phyloP scores from a whole-genome alignment of 2,888 invertebrate species.

The Hydrotaea cyrtoneurina region DNA sequence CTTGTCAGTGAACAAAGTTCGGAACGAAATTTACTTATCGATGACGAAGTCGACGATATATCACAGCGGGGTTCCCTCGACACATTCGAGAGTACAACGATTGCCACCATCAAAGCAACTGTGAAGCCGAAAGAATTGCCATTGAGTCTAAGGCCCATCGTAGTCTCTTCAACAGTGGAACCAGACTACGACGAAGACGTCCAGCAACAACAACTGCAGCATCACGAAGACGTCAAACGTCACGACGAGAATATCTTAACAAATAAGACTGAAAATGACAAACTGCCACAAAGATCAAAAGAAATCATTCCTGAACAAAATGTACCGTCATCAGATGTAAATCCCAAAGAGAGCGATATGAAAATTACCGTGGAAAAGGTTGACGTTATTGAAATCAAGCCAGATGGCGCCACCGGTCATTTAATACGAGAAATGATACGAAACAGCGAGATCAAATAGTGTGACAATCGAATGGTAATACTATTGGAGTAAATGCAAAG shows the following conservation, averaged over 20 bases:
- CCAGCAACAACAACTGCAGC: background rate
- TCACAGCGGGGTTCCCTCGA: constrained; percentile 75
- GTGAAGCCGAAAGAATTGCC: constrained; percentile 63
- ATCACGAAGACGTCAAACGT: constrained; percentile 38
- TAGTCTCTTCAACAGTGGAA: constrained; percentile 77
- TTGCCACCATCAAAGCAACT: constrained; percentile 39
- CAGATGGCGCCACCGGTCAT: constrained; percentile 79
- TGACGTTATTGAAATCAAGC: constrained; percentile 81
- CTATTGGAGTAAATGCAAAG: no score
- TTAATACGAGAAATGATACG: constrained; percentile 74
- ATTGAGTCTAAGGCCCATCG: constrained; percentile 76
- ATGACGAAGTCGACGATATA: constrained; percentile 78
- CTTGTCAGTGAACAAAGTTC: constrained; percentile 79
- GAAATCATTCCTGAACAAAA: constrained; percentile 24
- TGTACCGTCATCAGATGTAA: background rate
- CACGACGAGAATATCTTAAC: constrained; percentile 49
- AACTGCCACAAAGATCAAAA: constrained; percentile 48
- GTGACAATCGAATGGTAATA: background rate
- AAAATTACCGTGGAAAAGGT: constrained; percentile 79
- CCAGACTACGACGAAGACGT: constrained; percentile 67
- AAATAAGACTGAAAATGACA: constrained; percentile 68
- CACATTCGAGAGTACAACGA: constrained; percentile 69
- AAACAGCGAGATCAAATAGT: constrained; percentile 45
- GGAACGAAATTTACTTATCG: constrained; percentile 78
- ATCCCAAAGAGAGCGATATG: constrained; percentile 36